Evolutionary conservation across 1,140 invertebrate genomes (phyloP), one percentile per base, ranked within the genome.

Genomic region (Bombus pyrosoma): DNA sequence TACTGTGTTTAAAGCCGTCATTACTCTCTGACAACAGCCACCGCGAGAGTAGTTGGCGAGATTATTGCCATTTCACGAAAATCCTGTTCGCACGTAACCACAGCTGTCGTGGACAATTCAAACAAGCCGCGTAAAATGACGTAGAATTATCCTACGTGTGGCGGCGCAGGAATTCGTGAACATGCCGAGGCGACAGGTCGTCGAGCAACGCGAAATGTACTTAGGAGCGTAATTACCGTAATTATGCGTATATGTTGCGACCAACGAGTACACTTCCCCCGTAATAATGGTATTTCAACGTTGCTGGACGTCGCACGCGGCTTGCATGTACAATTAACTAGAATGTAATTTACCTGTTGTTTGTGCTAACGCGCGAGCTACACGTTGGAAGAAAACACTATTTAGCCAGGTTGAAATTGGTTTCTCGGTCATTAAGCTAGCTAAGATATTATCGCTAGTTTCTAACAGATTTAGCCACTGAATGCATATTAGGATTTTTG

Each of bases 11-110:
- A 89, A 91, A 76, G 87, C 86, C 83, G 80, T 90, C 82, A 91
- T 92, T 92, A 92, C 53, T 81, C 78, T 82, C 62, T 81, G 89
- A 91, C 89, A 90, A 83, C 43, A 90, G 89, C 89, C 89, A 87
- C 83, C 75, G 81, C 25, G 43, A 13, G 25, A 18, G 41, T n/a
- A 88, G 68, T 66, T 81, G 77, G 73, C 84, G 83, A 88, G 87
- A 90, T 89, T 89, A 89, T 90, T 85, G 78, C 79, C 88, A 66
- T 82, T 90, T 90, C 71, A 76, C 57, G 72, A 87, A 90, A 90
- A 85, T 82, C 66, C 28, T 72, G 47, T 37, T 80, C 83, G 83
- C 66, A 59, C 64, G 83, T 80, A 84, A 72, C 83, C 81, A 78
- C 81, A 78, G 81, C 74, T 83, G 81, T 83, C 68, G 83, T 43